Conservation (phyloP, 2,888 invertebrate genomes). For the Chymomyza amoena region DNA sequence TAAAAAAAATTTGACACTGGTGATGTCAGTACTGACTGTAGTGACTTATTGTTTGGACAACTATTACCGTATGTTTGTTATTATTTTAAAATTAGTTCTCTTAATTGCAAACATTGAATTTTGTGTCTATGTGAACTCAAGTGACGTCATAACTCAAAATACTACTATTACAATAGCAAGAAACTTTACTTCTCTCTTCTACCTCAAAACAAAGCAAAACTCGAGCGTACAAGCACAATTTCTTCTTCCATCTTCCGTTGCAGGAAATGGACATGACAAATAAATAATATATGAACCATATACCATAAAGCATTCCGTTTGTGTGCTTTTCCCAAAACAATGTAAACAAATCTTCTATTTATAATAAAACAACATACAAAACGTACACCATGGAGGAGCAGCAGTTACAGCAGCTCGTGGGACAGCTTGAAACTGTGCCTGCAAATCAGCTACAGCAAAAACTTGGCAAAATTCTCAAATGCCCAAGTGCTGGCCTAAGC, state of each 20-base stretch:
- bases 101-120: neutral
- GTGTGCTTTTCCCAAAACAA: conserved; percentile 16
- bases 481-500: neutral
- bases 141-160: conserved; percentile 45
- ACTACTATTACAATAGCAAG: conserved; percentile 11
- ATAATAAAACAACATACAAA: conserved; percentile 4
- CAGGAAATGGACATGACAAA: conserved; percentile 50
- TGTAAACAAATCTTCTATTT: conserved; percentile 8
- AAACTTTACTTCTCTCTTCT: conserved; percentile 1
- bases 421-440: conserved; percentile 32
- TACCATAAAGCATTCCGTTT: conserved; percentile 14
- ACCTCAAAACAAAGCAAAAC: conserved; percentile 40
- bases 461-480: conserved; percentile 47
- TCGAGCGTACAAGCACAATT: conserved; percentile 29
- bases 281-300: conserved; percentile 29
- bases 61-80: neutral
- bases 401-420: conserved; percentile 44
- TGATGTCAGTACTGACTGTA: neutral
- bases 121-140: conserved; percentile 36
- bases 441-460: conserved; percentile 23
- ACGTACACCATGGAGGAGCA: conserved; percentile 29
- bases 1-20: neutral
- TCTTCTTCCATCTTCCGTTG: conserved; percentile 73
- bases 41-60: neutral
- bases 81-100: neutral